Evolutionary conservation across 2,113 vertebrate genomes (phyloP), one percentile per base, ranked within the genome.

Genomic region (Menidia beryllina): DNA sequence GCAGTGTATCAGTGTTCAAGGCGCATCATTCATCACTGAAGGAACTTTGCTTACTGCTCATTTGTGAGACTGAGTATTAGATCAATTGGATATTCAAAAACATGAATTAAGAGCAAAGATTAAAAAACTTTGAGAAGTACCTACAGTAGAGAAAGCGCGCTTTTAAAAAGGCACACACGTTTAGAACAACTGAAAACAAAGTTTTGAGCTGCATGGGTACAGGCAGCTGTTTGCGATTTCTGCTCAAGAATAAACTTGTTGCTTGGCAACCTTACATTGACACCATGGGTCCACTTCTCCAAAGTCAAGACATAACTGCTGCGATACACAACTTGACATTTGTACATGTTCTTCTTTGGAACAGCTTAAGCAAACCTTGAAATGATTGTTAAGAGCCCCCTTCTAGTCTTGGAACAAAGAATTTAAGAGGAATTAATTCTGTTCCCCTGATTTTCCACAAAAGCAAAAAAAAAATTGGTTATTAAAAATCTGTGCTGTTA

Each of bases 31-130:
- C 23, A 69, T 77, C 60, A 57, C 50, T 27, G 19, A 23, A 43
- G 38, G 30, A 49, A 55, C 47, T 4, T 7, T 56, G 69, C 60
- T 74, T 79, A 58, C 25, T 70, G 69, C 12, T 66, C 50, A 49
- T 78, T 68, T 79, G 26, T 79, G 66, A 72, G 38, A 81, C 69
- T 79, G 39, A 14, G 11, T 34, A 15, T 50, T 79, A 71, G 70
- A 45, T 69, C 10, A 47, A 25, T 58, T 34, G 66, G 58, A 80
- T 55, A 45, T 72, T 48, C 15, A 48, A 41, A 77, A 12, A 49
- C 36, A 19, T 0, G 6, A 23, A 34, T 68, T 69, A 58, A 77
- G 52, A 60, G 14, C 30, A 30, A 45, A 73, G 57, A 83, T 76
- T 63, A 73, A 72, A 79, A 34, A 79, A 38, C 25, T 12, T 38